Base-by-base conservation (phyloP, 2,113 vertebrate species). In the Peucedramus taeniatus region DNA sequence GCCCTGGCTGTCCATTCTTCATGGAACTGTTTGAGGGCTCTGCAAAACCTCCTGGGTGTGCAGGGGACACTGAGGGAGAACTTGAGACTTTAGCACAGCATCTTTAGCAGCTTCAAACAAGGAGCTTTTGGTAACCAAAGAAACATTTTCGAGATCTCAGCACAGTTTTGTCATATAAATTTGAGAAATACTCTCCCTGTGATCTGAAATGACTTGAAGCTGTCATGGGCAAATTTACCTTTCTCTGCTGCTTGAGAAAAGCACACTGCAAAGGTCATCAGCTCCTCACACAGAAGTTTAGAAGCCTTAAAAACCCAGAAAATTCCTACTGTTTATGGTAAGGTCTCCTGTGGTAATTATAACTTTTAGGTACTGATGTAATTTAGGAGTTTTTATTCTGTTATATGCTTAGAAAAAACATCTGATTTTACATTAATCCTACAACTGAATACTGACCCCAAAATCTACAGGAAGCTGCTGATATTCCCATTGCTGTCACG, bases 161-260 rank as follows among this genome's bases (percentile, higher is more conserved):
- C 20, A 47, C 27, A 83, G 47, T 47, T 92, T 59, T 83, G 68
- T 30, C 30, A 59, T 21, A 45, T 1, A 49, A 45, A 45, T 82
- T 79, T 45, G n/a, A 93, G 56, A 79, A 78, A 86, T 47, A 26
- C 5, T 80, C 63, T 61, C 64, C 20, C n/a, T 86, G 9, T 90
- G 86, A 89, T 81, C 50, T 54, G 45, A 89, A 94, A 86, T 51
- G 27, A 64, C 31, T 80, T 51, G 15, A 85, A 53, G 70, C 40
- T 66, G 42, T 61, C 42, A 35, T 13, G 23, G 63, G 39, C n/a
- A 88, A 72, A 87, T 76, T 60, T 76, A 82, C 61, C 68, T 85
- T 75, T 65, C 21, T 31, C 49, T 76, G 56, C 40, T 90, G 31
- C 82, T 64, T 26, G 26, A 77, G 76, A 66, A 87, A 89, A 94